Evolutionary conservation across 2,797 vertebrate species (phyloP).

Genomic region (Argya squamiceps): DNA sequence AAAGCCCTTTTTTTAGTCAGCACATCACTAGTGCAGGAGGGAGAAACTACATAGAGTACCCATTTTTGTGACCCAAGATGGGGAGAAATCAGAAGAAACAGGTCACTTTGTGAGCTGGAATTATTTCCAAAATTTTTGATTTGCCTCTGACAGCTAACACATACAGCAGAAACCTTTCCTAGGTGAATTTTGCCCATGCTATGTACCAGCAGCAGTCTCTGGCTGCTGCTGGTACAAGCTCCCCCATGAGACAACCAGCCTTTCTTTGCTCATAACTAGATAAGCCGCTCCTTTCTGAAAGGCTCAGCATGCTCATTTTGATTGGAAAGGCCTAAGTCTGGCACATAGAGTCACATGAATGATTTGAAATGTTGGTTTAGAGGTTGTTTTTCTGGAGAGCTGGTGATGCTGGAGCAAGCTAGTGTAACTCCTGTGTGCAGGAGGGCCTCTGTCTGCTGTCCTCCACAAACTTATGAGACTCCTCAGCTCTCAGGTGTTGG

Average conservation of each 20-base stretch:
- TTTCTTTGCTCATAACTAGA: background rate
- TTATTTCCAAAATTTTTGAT: background rate
- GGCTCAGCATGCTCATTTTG: background rate
- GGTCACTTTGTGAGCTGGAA: background rate
- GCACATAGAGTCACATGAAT: rapidly evolving
- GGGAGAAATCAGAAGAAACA: background rate
- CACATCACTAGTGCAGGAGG: background rate
- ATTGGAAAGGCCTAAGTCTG: background rate
- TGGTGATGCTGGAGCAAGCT: background rate
- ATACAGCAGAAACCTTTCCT: background rate
- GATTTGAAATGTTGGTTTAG: background rate
- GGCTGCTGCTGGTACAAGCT: too few species aligned
- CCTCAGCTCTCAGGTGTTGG: background rate
- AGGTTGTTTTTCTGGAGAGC: background rate
- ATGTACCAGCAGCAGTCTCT: too few species aligned
- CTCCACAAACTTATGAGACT: rapidly evolving
- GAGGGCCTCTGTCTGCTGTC: background rate
- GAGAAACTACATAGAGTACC: background rate
- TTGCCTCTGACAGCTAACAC: background rate
- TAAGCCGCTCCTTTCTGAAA: background rate
- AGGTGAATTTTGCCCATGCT: too few species aligned
- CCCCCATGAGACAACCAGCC: background rate
- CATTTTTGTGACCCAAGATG: background rate
- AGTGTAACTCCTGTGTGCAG: too few species aligned
- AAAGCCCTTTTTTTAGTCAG: background rate